Conservation (phyloP, 2,888 invertebrate species). For the Serripes groenlandicus region DNA sequence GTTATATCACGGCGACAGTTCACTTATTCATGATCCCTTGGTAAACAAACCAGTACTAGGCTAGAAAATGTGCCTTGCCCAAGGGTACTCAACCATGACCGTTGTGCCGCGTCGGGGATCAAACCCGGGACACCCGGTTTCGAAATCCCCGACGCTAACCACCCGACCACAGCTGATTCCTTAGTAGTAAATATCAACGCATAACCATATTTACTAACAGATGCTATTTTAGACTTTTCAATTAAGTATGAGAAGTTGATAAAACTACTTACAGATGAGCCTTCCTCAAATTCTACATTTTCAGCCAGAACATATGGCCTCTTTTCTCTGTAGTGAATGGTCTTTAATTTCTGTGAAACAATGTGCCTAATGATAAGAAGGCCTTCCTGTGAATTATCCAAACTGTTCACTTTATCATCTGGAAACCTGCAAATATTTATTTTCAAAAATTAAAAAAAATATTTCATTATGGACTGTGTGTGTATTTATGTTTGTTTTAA, state of each 20-base stretch:
- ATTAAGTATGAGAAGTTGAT: not conserved
- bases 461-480: not conserved
- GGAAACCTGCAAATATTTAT: conserved; percentile 87
- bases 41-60: no score
- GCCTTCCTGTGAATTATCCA: conserved; percentile 90
- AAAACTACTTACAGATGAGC: conserved; percentile 57
- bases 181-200: no score
- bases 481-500: not conserved
- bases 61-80: no score
- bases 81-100: no score
- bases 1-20: no score
- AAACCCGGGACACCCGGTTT: no score
- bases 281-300: conserved; percentile 89
- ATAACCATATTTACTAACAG: no score
- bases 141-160: no score
- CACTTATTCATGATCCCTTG: no score
- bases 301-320: conserved; percentile 95
- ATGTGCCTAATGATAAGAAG: conserved; percentile 92
- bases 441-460: not conserved
- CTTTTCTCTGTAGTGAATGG: conserved; percentile 91
- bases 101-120: no score
- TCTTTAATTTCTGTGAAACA: conserved; percentile 93
- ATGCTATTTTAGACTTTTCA: no score
- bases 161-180: no score
- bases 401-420: conserved; percentile 92